Percentiles rank a stretch among this genome's conserved stretches.
These are phyloP conservation scores for Lepus europaeus DNA, from an alignment of 2,113 vertebrate species.

Conservation along the genomic window DNA sequence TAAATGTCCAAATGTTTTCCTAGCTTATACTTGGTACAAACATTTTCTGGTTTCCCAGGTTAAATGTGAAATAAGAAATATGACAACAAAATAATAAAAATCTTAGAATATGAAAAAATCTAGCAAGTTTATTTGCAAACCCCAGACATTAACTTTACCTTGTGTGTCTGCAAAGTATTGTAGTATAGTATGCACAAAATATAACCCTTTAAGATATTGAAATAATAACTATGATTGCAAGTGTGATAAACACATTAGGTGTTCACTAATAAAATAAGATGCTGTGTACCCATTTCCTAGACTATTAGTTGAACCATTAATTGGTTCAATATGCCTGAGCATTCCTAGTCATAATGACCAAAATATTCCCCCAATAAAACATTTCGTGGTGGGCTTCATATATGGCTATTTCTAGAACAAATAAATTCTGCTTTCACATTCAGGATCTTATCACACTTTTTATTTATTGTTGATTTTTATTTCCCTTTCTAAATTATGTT, in stretches of 20 bases:
- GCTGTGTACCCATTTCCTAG: neutral
- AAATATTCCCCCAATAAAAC: neutral
- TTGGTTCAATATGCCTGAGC: neutral
- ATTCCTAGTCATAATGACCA: neutral
- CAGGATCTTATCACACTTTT: neutral
- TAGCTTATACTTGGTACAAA: neutral
- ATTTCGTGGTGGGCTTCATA: neutral
- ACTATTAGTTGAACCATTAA: neutral
- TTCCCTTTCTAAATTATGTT: neutral
- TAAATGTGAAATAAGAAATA: neutral
- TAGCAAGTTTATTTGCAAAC: neutral
- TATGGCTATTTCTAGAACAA: neutral
- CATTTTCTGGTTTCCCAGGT: neutral
- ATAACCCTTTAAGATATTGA: neutral
- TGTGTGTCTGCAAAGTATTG: accelerated
- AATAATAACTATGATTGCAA: neutral
- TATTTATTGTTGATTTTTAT: neutral
- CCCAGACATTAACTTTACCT: neutral
- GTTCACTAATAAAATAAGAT: neutral
- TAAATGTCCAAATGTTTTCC: neutral
- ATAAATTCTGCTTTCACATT: neutral
- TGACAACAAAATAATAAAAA: neutral
- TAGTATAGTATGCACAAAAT: neutral
- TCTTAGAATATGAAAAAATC: neutral
- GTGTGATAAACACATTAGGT: neutral